Base-by-base conservation (phyloP, 2,888 invertebrate species). In the Troides aeacus region DNA sequence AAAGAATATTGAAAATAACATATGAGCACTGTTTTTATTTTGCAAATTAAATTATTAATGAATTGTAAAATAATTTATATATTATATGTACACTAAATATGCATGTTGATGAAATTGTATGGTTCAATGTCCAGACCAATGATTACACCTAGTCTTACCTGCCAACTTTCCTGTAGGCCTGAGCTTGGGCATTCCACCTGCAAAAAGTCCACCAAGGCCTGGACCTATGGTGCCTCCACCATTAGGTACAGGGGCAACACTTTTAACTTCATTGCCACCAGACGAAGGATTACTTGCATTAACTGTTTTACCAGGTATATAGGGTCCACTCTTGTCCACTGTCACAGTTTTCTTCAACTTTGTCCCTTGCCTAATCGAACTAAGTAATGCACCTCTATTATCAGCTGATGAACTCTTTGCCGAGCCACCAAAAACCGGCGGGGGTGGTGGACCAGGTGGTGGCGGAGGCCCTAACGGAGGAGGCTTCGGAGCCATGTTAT, bases 291-390 rank as follows among this genome's bases (percentile, higher is more conserved):
- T 80, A 73, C 78, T 79, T n/a, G 82, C 72, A 30, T 76, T 81
- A 81, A 82, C 83, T 73, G 88, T 77, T 86, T 93, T 94, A 88
- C 97, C 97, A 77, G 95, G 92, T 75, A 97, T 90, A 64, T 94
- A 85, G 0, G 98, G 98, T 66, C 94, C 96, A 94, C 98, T 98
- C 88, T 97, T 96, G 84, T 98, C 98, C 79, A 96, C 95, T n/a
- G 98, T 98, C 0, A 95, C 95, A 67, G 97, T 94, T 89, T 97
- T 98, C 86, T 97, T 97, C 75, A 98, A 90, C 79, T 94, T 94
- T 66, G 95, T 90, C 70, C 98, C 98, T 84, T 96, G 95, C 78
- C 97, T 95, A 79, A 98, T 98, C 17, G 97, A 97, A 80, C 95
- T 95, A 60, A 98, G 90, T 71, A 98, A 91, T 62, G 96, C 95